Percentiles rank a stretch among this genome's conserved stretches.
Evolutionary conservation across 2,797 vertebrate species (phyloP).

Genomic region (Rhinophrynus dorsalis): DNA sequence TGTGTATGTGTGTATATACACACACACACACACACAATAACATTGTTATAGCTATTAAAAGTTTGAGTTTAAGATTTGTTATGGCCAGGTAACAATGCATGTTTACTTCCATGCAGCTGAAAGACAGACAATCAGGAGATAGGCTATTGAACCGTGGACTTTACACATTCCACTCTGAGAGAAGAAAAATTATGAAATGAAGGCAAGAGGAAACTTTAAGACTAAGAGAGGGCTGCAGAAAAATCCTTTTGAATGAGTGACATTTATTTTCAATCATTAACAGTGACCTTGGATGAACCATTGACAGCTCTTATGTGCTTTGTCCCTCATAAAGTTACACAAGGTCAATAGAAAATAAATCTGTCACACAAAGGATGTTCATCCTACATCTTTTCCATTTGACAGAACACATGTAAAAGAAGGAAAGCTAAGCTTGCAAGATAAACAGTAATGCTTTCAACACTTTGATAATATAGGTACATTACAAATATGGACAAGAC

Average conservation of each 20-base stretch:
- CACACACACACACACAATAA: no score
- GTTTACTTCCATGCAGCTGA: not conserved
- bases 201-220: not conserved
- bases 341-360: not conserved
- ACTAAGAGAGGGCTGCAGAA: not conserved
- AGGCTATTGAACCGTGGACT: not conserved
- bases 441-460: not conserved
- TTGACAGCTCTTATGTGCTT: not conserved
- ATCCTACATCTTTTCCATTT: not conserved
- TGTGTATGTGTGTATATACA: no score
- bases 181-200: not conserved
- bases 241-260: constrained; percentile 1
- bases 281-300: not conserved
- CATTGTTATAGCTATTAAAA: no score
- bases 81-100: no score
- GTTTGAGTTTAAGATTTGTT: no score
- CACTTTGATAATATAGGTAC: not conserved
- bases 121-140: not conserved
- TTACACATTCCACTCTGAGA: not conserved
- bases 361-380: not conserved
- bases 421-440: not conserved
- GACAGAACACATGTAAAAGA: not conserved
- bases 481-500: no score
- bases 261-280: constrained; percentile 1
- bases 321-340: not conserved